phyloP scores from a whole-genome alignment of 2,888 invertebrate genomes.

The Drosophila tanythrix region DNA sequence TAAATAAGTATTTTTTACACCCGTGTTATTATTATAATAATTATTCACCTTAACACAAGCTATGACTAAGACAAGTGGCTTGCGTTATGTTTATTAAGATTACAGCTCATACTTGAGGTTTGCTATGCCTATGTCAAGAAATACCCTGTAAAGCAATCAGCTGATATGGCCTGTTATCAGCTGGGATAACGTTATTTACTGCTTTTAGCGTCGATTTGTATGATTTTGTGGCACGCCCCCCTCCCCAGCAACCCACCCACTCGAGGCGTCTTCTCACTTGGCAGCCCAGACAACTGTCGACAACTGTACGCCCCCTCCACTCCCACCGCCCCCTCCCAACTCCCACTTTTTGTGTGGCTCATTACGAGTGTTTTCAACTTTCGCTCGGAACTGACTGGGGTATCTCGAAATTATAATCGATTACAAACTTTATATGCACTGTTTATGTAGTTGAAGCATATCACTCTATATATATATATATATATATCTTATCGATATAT shows the following conservation, averaged over 20 bases:
- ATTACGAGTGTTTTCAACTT: slow-evolving; percentile 28
- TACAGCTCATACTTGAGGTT: neutral
- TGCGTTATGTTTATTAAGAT: neutral
- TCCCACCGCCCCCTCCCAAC: neutral
- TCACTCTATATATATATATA: too few relatives aligned
- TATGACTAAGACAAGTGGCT: neutral
- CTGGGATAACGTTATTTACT: slow-evolving; percentile 45
- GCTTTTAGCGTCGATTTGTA: slow-evolving; percentile 71
- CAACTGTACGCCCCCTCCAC: slow-evolving; percentile 42
- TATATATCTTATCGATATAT: neutral
- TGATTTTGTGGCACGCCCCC: slow-evolving; percentile 50
- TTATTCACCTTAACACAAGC: neutral
- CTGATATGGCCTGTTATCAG: neutral
- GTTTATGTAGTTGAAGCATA: neutral
- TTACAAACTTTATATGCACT: neutral
- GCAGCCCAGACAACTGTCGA: slow-evolving; percentile 43
- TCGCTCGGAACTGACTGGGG: neutral
- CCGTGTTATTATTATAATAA: too few relatives aligned
- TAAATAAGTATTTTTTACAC: neutral
- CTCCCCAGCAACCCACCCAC: slow-evolving; percentile 1
- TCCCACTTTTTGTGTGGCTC: slow-evolving; percentile 21
- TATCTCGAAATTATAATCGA: neutral
- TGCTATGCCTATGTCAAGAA: neutral
- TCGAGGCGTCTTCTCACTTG: slow-evolving; percentile 16
- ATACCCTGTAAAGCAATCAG: neutral